A percentile compares a stretch with the other conserved stretches of the same genome.
Evolutionary conservation across 2,888 invertebrate species (phyloP).

Genomic region (Adineta ricciae): DNA sequence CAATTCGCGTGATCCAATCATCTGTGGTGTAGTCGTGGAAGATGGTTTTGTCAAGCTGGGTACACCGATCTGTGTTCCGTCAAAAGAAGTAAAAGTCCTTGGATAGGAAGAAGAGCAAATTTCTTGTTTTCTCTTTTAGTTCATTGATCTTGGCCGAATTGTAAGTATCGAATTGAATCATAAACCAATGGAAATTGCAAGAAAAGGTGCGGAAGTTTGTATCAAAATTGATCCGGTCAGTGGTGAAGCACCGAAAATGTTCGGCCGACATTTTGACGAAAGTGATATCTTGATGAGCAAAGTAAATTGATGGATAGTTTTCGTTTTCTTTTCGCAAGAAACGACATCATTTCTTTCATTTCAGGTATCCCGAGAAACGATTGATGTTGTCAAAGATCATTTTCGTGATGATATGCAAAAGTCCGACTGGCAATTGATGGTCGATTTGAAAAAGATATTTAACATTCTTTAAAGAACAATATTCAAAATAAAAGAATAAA

Average conservation of each 20-base stretch:
- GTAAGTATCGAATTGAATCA: slow-evolving; percentile 90
- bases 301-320: slow-evolving; percentile 42
- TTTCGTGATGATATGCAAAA: slow-evolving; percentile 93
- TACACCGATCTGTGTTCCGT: slow-evolving; percentile 79
- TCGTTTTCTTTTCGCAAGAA: slow-evolving; percentile 28
- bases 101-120: background rate
- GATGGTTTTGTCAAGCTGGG: slow-evolving; percentile 88
- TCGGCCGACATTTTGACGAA: slow-evolving; percentile 92
- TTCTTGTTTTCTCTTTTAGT: slow-evolving; percentile 57
- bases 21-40: slow-evolving; percentile 86
- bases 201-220: slow-evolving; percentile 64
- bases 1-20: slow-evolving; percentile 95
- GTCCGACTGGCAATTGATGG: slow-evolving; percentile 94
- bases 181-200: slow-evolving; percentile 81
- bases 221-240: slow-evolving; percentile 85
- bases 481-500: background rate
- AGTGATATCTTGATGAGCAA: slow-evolving; percentile 84
- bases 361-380: slow-evolving; percentile 90
- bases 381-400: slow-evolving; percentile 97
- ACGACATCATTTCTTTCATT: slow-evolving; percentile 46
- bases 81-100: slow-evolving; percentile 26
- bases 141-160: slow-evolving; percentile 81
- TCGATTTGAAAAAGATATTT: slow-evolving; percentile 92
- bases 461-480: slow-evolving; percentile 63
- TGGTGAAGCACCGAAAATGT: slow-evolving; percentile 97